Conservation (phyloP, 2,888 invertebrate species). For the Onthophagus sagittarius region DNA sequence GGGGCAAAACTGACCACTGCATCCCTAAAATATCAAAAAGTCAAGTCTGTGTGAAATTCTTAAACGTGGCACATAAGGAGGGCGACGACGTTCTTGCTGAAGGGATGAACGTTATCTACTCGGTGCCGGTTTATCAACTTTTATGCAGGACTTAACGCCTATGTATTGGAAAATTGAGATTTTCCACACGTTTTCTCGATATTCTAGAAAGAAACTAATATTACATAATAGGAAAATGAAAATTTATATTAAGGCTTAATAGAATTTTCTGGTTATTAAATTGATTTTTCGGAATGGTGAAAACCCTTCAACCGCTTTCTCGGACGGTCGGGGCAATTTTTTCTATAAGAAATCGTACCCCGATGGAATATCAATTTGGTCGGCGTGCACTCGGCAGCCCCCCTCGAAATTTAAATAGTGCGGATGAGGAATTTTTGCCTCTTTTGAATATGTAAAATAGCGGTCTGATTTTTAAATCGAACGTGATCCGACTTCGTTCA, state of each 20-base stretch:
- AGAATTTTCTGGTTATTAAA: not conserved
- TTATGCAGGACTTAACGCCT: conserved; percentile 47
- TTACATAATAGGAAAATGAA: too few species aligned
- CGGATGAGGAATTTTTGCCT: conserved; percentile 35
- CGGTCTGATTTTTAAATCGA: conserved; percentile 32
- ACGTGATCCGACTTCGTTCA: conserved; percentile 28
- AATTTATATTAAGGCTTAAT: not conserved
- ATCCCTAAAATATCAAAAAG: not conserved
- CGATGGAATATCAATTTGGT: conserved; percentile 36
- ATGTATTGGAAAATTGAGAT: conserved; percentile 42
- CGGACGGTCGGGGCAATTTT: conserved; percentile 18
- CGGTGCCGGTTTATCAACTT: conserved; percentile 39
- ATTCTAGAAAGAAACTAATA: too few species aligned
- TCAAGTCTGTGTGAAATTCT: not conserved
- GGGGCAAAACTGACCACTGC: not conserved
- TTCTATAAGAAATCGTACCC: conserved; percentile 37
- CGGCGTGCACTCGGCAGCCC: conserved; percentile 34
- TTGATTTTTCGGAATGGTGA: not conserved
- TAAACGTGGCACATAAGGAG: not conserved
- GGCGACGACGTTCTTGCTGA: not conserved
- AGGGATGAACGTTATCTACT: conserved; percentile 26
- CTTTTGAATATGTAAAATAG: conserved; percentile 35
- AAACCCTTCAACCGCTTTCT: not conserved
- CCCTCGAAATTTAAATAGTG: conserved; percentile 32
- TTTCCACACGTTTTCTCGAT: not conserved